Evolutionary conservation across 2,113 vertebrate genomes (phyloP).

Genomic region (Pteruthius melanotis): DNA sequence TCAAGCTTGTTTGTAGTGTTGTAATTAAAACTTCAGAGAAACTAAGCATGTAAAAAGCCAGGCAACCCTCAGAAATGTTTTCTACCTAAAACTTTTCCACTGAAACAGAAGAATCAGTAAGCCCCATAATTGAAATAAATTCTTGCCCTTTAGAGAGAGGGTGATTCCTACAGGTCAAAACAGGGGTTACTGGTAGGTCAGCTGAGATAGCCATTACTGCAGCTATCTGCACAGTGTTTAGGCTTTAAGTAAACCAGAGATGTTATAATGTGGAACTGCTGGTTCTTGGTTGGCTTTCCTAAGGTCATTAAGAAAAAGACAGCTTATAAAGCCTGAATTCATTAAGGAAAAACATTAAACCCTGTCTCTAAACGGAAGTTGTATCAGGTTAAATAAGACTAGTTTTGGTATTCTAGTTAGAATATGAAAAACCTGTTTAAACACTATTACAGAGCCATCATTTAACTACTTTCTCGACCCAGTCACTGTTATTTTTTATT

Average conservation of each 20-base stretch:
- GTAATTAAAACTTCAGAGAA: neutral
- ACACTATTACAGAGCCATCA: neutral
- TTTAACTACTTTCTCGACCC: neutral
- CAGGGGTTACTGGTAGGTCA: slow-evolving; percentile 56
- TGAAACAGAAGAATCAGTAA: neutral
- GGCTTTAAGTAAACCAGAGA: slow-evolving; percentile 32
- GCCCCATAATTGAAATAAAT: slow-evolving; percentile 4
- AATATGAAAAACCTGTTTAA: neutral
- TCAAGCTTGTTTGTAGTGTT: neutral
- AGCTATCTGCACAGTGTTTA: slow-evolving; percentile 39
- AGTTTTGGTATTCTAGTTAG: neutral
- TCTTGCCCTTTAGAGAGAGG: slow-evolving; percentile 15
- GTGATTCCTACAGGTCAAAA: slow-evolving; percentile 43
- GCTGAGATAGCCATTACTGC: slow-evolving; percentile 16
- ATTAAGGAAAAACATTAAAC: neutral
- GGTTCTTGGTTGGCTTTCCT: neutral
- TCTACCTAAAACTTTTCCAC: neutral
- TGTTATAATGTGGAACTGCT: slow-evolving; percentile 38
- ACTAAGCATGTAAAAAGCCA: neutral
- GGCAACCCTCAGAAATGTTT: neutral
- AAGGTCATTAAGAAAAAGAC: slow-evolving; percentile 2
- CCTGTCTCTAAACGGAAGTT: neutral
- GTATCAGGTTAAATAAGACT: neutral
- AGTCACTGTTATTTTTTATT: neutral
- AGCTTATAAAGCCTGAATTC: neutral